Base-by-base conservation (phyloP, 2,888 invertebrate genomes). In the Pherbina coryleti region DNA sequence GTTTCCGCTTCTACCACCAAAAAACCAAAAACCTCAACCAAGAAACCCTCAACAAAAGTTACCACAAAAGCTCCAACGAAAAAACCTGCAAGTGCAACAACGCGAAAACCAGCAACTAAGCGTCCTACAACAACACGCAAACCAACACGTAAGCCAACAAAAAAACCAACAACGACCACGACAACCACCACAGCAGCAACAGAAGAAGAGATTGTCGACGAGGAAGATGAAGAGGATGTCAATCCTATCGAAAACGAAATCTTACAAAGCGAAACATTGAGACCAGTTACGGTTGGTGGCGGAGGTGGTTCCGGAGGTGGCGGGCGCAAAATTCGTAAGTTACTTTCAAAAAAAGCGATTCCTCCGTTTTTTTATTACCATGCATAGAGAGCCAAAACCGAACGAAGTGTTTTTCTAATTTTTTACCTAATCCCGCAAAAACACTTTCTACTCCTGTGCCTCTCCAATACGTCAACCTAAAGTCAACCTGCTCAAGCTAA, bases 271-370 rank as follows among this genome's bases (percentile, higher is more conserved):
- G 83, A 85, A 14, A 85, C 84, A 1, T 79, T 84, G 0, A 83
- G 83, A 77, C 73, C 70, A 25, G 82, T 83, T 0, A 82, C 84
- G 19, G 86, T 86, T 11, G 84, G 84, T 11, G 84, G 84, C 66
- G 66, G 31, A 14, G 57, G 57, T 60, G 57, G 25, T 11, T 4
- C 22, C 19, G 57, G 34, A n/a, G 57, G 72, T 17, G 72, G 64
- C 22, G 88, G 85, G 72, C 86, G 88, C 78, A 88, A 88, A 84
- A 85, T 89, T 82, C 89, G 90, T 90, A 87, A 90, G 89, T 88
- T 76, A 78, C 79, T 79, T 19, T 44, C 8, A 62, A 44, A 72
- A 25, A 37, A 66, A 44, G 28, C 64, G 17, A 71, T 64, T 44
- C 53, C 70, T 55, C 19, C 14, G 55, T 67, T 22, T 62, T 66